Evolutionary conservation across 2,797 vertebrate species (phyloP).

Genomic region (Alectoris magna): DNA sequence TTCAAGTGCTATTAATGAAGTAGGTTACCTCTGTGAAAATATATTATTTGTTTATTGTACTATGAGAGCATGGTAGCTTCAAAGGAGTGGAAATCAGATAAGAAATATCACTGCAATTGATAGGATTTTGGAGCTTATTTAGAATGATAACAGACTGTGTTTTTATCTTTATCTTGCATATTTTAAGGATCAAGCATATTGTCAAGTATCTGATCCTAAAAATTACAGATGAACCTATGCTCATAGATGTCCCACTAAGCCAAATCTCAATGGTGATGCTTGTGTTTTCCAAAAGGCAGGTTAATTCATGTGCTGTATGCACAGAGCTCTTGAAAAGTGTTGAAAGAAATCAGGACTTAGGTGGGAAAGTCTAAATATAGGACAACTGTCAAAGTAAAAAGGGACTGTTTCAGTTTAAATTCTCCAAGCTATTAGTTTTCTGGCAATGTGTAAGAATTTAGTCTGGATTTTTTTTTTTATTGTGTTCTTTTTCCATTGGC

Average conservation of each 20-base stretch:
- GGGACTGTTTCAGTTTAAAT: not conserved
- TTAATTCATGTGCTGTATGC: constrained; percentile 1
- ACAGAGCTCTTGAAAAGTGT: not conserved
- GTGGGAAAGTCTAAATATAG: not conserved
- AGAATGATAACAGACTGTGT: not conserved
- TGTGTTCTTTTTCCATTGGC: not conserved
- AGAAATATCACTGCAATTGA: not conserved
- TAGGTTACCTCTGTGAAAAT: not conserved
- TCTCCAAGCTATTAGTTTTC: not conserved
- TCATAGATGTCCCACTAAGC: not conserved
- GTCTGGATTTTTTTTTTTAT: not conserved
- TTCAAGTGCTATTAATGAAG: not conserved
- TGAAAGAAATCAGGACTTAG: constrained; percentile 2
- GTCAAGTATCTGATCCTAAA: not conserved
- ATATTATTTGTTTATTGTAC: not conserved
- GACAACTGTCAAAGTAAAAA: constrained; percentile 1
- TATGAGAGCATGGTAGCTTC: accelerated
- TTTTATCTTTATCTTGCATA: constrained; percentile 23
- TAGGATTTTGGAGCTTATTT: not conserved
- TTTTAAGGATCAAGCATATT: constrained; percentile 10
- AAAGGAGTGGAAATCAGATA: not conserved
- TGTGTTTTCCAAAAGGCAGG: not conserved
- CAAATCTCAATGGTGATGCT: not conserved
- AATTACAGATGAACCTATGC: not conserved
- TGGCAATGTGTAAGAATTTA: not conserved